Evolutionary conservation across 2,797 vertebrate species (phyloP), one percentile per base, ranked within the genome.

Genomic region (Carcharodon carcharias): DNA sequence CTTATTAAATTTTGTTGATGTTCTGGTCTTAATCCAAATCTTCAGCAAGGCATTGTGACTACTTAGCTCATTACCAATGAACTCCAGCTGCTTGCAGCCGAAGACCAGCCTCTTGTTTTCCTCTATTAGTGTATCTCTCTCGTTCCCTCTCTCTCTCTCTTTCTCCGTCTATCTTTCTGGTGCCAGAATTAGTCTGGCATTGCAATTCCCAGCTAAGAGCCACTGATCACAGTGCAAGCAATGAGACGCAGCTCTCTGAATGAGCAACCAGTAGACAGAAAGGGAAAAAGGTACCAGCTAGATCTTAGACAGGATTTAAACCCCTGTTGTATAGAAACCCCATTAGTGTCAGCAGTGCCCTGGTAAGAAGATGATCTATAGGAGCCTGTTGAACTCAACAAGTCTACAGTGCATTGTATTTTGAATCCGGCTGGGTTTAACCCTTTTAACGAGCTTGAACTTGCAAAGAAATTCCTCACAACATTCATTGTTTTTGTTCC

Each of bases 11-110:
- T 26, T 65, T 58, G 88, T 35, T 7, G 80, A 40, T 61, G 54
- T 23, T 92, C 89, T 63, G 58, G 58, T 63, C 58, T 92, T 92
- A 93, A 93, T 93, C 91, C 91, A 93, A 40, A 23, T 61, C 91
- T 92, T 92, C 18, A 65, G 5, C 58, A 1, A 16, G 89, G 58
- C 58, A 65, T 63, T 63, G 16, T 8, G 58, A 16, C 35, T 8
- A 92, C 58, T 92, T 92, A 58, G 87, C 9, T 73, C 28, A 16
- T 92, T 92, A 63, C 21, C 2, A n/a, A 7, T 26, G 21, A 93
- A 93, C 91, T 65, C 91, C n/a, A 3, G n/a, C 58, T 9, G 35
- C n/a, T 45, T 40, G 21, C 8, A 23, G 89, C 14, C n/a, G 35
- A 63, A 40, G 58, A 5, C n/a, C 16, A 63, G 1, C 35, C 58